Conservation (phyloP, 2,888 invertebrate species). For the Polymixis flavicincta region DNA sequence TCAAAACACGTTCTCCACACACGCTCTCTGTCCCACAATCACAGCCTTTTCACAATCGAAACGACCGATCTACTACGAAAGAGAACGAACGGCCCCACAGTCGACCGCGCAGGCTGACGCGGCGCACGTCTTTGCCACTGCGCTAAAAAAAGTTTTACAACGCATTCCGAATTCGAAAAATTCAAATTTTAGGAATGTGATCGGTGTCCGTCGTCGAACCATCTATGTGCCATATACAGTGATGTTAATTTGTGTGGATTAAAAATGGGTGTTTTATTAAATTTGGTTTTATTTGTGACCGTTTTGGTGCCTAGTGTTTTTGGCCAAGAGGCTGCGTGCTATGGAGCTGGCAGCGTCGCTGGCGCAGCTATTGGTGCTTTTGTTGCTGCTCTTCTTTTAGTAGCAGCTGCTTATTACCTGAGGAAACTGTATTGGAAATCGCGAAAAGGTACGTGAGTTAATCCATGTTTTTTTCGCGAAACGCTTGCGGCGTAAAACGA, state of each 20-base stretch:
- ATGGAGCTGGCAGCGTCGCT: constrained; percentile 93
- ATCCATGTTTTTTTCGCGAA: constrained; percentile 33
- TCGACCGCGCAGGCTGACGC: constrained; percentile 84
- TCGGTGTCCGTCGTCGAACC: constrained; percentile 74
- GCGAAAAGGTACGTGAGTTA: constrained; percentile 87
- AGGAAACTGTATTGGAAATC: constrained; percentile 92
- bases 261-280: constrained; percentile 86
- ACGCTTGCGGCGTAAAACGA: constrained; percentile 35
- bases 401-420: constrained; percentile 90
- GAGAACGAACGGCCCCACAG: constrained; percentile 76
- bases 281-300: constrained; percentile 84
- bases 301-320: constrained; percentile 86
- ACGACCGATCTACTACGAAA: constrained; percentile 65
- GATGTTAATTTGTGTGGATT: constrained; percentile 77
- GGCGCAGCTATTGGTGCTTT: constrained; percentile 94
- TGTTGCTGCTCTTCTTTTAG: constrained; percentile 91
- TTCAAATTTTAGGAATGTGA: constrained; percentile 86
- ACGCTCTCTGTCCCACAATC: constrained; percentile 86
- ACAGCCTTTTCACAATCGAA: constrained; percentile 80
- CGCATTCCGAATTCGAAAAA: constrained; percentile 78
- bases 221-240: constrained; percentile 87
- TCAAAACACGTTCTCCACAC: constrained; percentile 87
- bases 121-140: constrained; percentile 78
- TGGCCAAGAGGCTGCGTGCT: constrained; percentile 90
- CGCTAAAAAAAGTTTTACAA: constrained; percentile 73